phyloP scores from a whole-genome alignment of 2,113 vertebrate species.

The Sprattus sprattus region DNA sequence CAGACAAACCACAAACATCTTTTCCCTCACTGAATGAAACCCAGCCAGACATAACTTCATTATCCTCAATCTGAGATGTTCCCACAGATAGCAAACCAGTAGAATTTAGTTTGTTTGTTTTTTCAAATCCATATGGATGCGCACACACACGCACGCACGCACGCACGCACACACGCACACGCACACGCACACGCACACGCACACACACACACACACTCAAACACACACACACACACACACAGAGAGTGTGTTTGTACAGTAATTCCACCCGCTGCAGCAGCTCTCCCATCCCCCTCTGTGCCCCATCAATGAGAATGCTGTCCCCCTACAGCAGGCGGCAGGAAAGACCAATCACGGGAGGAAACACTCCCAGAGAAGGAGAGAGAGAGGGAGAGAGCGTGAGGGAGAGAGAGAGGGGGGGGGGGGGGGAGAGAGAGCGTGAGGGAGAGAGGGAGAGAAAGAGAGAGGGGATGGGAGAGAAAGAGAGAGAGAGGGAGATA shows the following conservation, averaged over 20 bases:
- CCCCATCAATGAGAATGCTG: slow-evolving; percentile 77
- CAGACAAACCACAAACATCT: not conserved
- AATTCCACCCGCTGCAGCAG: slow-evolving; percentile 54
- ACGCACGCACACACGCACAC: slow-evolving; percentile 36
- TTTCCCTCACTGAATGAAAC: not conserved
- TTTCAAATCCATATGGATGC: not conserved
- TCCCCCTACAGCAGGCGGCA: slow-evolving; percentile 61
- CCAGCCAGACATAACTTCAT: not conserved
- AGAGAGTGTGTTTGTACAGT: slow-evolving; percentile 42
- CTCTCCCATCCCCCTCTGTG: slow-evolving; percentile 53
- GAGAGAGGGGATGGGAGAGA: not conserved
- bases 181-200: slow-evolving; percentile 30
- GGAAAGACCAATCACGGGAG: slow-evolving; percentile 63
- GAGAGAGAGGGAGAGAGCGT: not conserved
- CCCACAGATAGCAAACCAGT: slow-evolving; percentile 2
- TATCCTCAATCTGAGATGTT: not conserved
- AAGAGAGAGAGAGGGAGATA: not conserved
- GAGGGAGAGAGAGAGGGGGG: not conserved
- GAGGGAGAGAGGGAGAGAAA: not conserved
- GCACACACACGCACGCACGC: not conserved
- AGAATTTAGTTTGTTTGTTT: not conserved
- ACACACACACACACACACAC: not conserved
- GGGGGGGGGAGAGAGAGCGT: not conserved
- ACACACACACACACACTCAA: not conserved
- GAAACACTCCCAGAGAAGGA: slow-evolving; percentile 61